Evolutionary conservation across 2,888 invertebrate genomes (phyloP).

Genomic region (Nemotelus nigrinus): DNA sequence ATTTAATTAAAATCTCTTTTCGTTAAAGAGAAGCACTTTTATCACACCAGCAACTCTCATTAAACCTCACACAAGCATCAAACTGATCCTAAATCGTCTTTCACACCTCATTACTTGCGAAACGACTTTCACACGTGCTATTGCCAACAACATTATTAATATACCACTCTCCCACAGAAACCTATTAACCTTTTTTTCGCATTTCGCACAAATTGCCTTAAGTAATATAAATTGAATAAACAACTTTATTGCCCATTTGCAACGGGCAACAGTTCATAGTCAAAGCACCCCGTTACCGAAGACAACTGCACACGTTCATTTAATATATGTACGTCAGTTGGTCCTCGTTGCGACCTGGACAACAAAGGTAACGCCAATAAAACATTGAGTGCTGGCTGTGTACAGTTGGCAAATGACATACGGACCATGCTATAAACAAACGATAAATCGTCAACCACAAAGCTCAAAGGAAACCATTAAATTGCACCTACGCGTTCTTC

Average conservation of each 20-base stretch:
- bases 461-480: constrained; percentile 33
- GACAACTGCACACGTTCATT: background rate
- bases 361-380: background rate
- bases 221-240: constrained; percentile 23
- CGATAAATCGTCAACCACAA: constrained; percentile 32
- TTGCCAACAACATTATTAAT: too few species aligned
- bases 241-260: constrained; percentile 26
- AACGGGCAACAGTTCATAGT: background rate
- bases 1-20: too few species aligned
- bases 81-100: too few species aligned
- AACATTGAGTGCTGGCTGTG: background rate
- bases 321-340: too few species aligned
- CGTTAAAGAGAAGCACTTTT: too few species aligned
- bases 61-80: too few species aligned
- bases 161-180: too few species aligned
- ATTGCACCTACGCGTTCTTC: constrained; percentile 7
- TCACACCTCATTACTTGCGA: too few species aligned
- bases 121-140: too few species aligned
- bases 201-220: background rate
- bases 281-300: background rate
- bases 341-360: too few species aligned
- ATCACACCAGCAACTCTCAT: too few species aligned
- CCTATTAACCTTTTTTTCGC: too few species aligned
- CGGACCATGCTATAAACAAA: constrained; percentile 28
- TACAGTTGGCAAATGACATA: background rate